Conservation (phyloP, 2,113 vertebrate species). For the Heterochromis multidens region DNA sequence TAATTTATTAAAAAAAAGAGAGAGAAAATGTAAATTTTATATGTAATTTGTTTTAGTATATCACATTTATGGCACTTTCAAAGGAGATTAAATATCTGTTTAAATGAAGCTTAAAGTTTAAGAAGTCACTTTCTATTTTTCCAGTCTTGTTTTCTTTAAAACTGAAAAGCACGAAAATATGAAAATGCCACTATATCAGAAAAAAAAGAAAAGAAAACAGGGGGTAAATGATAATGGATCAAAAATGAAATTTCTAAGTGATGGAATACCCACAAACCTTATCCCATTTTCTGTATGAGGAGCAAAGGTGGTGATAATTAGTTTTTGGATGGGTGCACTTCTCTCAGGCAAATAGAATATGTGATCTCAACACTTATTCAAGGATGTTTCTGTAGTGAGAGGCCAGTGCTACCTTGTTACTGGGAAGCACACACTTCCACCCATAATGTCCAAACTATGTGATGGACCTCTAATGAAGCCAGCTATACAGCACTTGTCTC, state of each 20-base stretch:
- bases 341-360: conserved; percentile 38
- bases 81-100: neutral
- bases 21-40: neutral
- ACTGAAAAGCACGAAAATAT: neutral
- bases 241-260: neutral
- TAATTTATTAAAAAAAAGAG: neutral
- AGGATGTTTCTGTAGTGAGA: conserved; percentile 8
- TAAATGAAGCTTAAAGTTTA: neutral
- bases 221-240: neutral
- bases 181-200: neutral
- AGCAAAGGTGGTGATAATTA: conserved; percentile 38
- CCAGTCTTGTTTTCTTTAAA: rapidly evolving
- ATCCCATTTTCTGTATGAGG: conserved; percentile 2
- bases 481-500: neutral
- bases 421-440: neutral
- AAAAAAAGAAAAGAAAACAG: neutral
- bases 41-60: neutral
- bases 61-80: neutral
- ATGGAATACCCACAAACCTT: conserved; percentile 13
- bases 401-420: conserved; percentile 29
- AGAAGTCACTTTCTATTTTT: neutral
- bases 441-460: neutral
- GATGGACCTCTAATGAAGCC: conserved; percentile 23
- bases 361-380: conserved; percentile 22
- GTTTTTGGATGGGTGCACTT: conserved; percentile 34